Evolutionary conservation across 2,888 invertebrate genomes (phyloP).

Genomic region (Diaprepes abbreviatus): DNA sequence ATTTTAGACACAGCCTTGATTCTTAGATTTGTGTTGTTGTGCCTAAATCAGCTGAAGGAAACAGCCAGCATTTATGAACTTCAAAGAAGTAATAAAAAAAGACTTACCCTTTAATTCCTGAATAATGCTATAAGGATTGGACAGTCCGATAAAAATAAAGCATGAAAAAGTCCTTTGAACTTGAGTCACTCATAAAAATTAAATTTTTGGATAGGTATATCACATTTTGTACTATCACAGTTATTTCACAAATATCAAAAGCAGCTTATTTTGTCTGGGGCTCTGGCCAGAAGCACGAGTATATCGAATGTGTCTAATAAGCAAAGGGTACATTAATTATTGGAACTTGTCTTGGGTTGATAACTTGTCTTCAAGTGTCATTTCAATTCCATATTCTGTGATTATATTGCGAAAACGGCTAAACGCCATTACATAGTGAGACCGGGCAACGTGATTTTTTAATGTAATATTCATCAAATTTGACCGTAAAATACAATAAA

Average conservation of each 20-base stretch:
- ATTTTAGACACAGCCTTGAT: background rate
- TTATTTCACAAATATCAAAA: conserved; percentile 49
- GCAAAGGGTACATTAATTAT: conserved; percentile 31
- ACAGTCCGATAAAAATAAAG: conserved; percentile 36
- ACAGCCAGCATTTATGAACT: conserved; percentile 1
- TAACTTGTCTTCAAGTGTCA: conserved; percentile 54
- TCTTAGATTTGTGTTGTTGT: background rate
- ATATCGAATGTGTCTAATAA: conserved; percentile 28
- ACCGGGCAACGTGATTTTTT: conserved; percentile 57
- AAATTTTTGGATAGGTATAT: conserved; percentile 51
- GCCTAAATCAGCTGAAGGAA: conserved; percentile 26
- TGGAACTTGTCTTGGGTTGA: conserved; percentile 46
- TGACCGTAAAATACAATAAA: conserved; percentile 46
- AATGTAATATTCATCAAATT: conserved; percentile 42
- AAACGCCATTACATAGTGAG: conserved; percentile 58
- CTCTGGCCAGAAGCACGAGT: conserved; percentile 29
- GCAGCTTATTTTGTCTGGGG: conserved; percentile 10
- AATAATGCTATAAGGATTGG: conserved; percentile 27
- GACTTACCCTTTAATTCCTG: conserved; percentile 35
- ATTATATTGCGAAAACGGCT: conserved; percentile 58
- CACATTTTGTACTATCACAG: conserved; percentile 62
- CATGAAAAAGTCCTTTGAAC: conserved; percentile 37
- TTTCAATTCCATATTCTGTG: conserved; percentile 57
- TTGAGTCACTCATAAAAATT: conserved; percentile 46
- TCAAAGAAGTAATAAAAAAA: conserved; percentile 1